Evolutionary conservation across 2,113 vertebrate genomes (phyloP).

Genomic region (Origma solitaria): DNA sequence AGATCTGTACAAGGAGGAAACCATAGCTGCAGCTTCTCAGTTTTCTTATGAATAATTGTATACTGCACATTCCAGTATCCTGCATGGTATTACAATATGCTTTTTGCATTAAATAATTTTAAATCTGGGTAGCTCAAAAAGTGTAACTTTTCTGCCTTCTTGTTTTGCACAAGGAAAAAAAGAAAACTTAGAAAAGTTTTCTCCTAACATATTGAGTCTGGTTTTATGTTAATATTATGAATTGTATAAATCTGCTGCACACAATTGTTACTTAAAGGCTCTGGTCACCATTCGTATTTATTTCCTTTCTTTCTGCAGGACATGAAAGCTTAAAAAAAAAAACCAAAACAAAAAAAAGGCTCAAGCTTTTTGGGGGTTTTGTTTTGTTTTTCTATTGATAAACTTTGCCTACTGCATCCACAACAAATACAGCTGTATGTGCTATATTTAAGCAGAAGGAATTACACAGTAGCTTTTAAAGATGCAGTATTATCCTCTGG

Average conservation of each 20-base stretch:
- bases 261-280: conserved; percentile 64
- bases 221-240: conserved; percentile 52
- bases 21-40: conserved; percentile 29
- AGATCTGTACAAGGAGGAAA: conserved; percentile 20
- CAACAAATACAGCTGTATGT: conserved; percentile 56
- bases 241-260: conserved; percentile 60
- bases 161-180: conserved; percentile 74
- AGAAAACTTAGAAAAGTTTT: conserved; percentile 44
- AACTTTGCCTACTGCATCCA: conserved; percentile 67
- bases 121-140: conserved; percentile 69
- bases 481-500: conserved; percentile 65
- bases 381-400: conserved; percentile 46
- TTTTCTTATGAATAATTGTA: conserved; percentile 42
- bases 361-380: conserved; percentile 40
- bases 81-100: conserved; percentile 41
- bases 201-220: conserved; percentile 40
- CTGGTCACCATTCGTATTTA: conserved; percentile 62
- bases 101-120: conserved; percentile 62
- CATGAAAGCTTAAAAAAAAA: conserved; percentile 65
- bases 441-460: conserved; percentile 56
- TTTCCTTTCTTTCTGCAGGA: conserved; percentile 77
- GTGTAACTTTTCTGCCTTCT: conserved; percentile 74
- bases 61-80: conserved; percentile 53
- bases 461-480: conserved; percentile 66
- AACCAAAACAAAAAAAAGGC: conserved; percentile 15